phyloP scores from a whole-genome alignment of 2,888 invertebrate species.

The Andrena praecox region DNA sequence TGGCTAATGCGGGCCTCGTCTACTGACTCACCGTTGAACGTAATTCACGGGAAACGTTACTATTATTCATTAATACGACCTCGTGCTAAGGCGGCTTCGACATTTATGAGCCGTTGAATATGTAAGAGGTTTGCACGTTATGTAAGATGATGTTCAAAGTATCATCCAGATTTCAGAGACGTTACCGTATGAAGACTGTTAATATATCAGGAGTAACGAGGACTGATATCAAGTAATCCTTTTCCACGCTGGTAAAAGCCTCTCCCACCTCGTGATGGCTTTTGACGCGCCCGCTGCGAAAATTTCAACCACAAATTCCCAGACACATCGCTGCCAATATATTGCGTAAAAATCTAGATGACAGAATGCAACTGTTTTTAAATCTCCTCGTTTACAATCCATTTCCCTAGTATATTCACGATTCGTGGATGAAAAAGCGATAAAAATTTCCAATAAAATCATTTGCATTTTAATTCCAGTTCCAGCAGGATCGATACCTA shows the following conservation, averaged over 20 bases:
- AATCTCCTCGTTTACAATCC: neutral
- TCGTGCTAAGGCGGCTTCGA: slow-evolving; percentile 32
- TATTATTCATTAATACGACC: slow-evolving; percentile 44
- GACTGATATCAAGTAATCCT: slow-evolving; percentile 44
- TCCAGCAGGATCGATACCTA: neutral
- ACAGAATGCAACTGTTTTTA: neutral
- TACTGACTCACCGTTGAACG: neutral
- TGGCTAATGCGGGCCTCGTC: neutral
- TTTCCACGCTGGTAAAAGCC: slow-evolving; percentile 36
- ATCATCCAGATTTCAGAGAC: slow-evolving; percentile 56
- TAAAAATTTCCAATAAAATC: neutral
- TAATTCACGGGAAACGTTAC: neutral
- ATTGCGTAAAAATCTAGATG: neutral
- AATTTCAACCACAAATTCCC: slow-evolving; percentile 18
- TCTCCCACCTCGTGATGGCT: slow-evolving; percentile 26
- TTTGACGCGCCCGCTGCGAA: slow-evolving; percentile 33
- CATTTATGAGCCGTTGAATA: slow-evolving; percentile 60
- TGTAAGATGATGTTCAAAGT: slow-evolving; percentile 48
- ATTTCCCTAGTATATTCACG: neutral
- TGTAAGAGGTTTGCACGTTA: slow-evolving; percentile 43
- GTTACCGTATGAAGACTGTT: slow-evolving; percentile 27
- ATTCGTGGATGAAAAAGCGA: neutral
- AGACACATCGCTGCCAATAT: neutral
- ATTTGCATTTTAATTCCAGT: neutral
- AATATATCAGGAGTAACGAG: slow-evolving; percentile 46